Base-by-base conservation (phyloP, 2,113 vertebrate species). In the Etheostoma spectabile region DNA sequence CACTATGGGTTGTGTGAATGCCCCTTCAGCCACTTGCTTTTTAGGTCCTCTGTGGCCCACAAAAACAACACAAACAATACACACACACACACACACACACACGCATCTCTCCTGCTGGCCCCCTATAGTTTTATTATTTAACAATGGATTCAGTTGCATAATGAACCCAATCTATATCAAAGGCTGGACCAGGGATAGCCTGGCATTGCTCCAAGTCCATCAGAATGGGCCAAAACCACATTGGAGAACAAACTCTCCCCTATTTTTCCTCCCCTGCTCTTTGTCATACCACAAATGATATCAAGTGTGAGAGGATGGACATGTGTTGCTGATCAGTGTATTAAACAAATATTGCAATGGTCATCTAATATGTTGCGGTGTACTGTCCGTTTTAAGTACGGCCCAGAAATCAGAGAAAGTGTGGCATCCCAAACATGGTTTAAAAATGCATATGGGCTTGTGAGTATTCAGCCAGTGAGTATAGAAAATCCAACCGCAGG, bases 131-230 rank as follows among this genome's bases (percentile, higher is more conserved):
- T 90, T 80, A 85, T 82, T 88, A 66, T 84, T 64, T 84, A 88
- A 94, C 93, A 95, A 93, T 92, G 93, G 91, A 93, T 93, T 92
- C 79, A 79, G 92, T 94, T 95, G 92, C 94, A 94, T 95, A 94
- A 94, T 89, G 87, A 92, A 92, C 84, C 59, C 90, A 91, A 80
- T 94, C 86, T 89, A 92, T 94, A 93, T 95, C 92, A 93, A 94
- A 93, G 89, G 77, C 89, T 79, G 84, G 89, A 86, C 73, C 74
- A 53, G 81, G 88, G 86, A 79, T 74, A 77, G 89, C 85, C 85
- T 94, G 94, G 92, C 86, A 11, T 18, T 24, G 19, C 76, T 94
- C 93, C 93, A 95, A 85, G 86, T 71, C 80, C 83, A 71, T 80
- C 74, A 68, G 80, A 94, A 91, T 12, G 27, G 86, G 86, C 93